Evolutionary conservation across 2,888 invertebrate genomes (phyloP), one percentile per base, ranked within the genome.

Genomic region (Cecidostiba fungosa): DNA sequence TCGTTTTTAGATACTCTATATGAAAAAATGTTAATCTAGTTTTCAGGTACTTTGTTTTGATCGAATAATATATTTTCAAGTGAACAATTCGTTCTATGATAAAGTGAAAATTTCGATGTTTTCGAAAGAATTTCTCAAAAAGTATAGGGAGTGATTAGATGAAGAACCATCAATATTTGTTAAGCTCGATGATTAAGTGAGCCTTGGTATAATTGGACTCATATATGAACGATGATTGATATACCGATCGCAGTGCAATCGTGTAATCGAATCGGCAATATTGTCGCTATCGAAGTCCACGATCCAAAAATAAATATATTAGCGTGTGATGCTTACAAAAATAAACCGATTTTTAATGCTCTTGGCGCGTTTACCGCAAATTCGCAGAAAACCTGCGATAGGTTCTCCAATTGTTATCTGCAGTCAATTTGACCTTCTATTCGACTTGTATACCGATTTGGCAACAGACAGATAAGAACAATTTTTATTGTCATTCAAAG

Each of bases 231-330:
- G 54, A 62, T 62, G 62, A 62, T 62, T 62, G 23, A 23, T 62
- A 23, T 62, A 19, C 62, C 76, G 50, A 59, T n/a, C 32, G 14
- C 19, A n/a, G 8, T 77, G n/a, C 59, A 36, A 77, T 59, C 54
- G 50, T 8, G 16, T 77, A 77, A 77, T 77, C n/a, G 12, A 59
- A 77, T 77, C 5, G 16, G 32, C 50, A 19, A 19, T 50, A 29
- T 29, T 32, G 16, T 2, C 4, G 39, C 3, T 29, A 73, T 26
- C 47, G n/a, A 8, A 36, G 29, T 70, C 14, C 4, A 2, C 8
- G 0, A 43, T 29, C 32, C 4, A 54, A n/a, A 19, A 54, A 19
- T n/a, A 54, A 54, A 54, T 54, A n/a, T 54, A 2, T n/a, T 54
- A 43, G 43, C 43, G 43, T 16, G 19, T 54, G 4, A 54, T n/a